These are phyloP conservation scores for Lineus longissimus DNA, from an alignment of 1,140 invertebrate species.

Conservation along the genomic window DNA sequence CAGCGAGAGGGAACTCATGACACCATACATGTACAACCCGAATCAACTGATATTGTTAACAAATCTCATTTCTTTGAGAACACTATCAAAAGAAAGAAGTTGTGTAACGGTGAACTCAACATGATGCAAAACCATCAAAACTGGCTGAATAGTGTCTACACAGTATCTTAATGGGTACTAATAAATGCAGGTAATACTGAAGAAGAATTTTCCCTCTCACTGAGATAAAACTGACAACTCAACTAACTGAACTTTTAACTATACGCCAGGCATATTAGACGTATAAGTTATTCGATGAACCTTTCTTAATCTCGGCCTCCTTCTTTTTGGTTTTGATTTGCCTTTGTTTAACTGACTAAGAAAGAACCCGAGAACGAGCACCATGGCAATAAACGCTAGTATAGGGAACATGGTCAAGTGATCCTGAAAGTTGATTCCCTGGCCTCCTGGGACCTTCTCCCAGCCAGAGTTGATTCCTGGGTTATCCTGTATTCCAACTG, in stretches of 20 bases:
- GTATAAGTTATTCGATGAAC: neutral
- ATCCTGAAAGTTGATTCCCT: conserved; percentile 15
- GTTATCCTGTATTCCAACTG: conserved; percentile 17
- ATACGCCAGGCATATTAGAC: neutral
- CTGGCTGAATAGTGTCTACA: no score
- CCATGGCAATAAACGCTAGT: conserved; percentile 40
- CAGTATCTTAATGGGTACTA: no score
- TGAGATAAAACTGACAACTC: no score
- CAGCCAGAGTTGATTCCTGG: neutral
- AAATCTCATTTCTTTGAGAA: no score
- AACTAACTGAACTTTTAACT: neutral
- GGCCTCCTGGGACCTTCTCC: conserved; percentile 10
- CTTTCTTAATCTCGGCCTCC: neutral
- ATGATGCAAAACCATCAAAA: no score
- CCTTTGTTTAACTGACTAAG: conserved; percentile 29
- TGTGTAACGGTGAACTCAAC: no score
- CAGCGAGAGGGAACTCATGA: no score
- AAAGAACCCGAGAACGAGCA: conserved; percentile 39
- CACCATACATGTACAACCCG: no score
- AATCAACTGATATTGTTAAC: no score
- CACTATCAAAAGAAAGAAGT: no score
- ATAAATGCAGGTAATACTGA: no score
- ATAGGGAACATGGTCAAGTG: conserved; percentile 33
- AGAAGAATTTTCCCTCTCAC: no score
- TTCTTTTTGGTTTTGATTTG: neutral